A percentile compares a stretch with the other conserved stretches of the same genome.
phyloP scores from a whole-genome alignment of 1,140 invertebrate species.

The Heliconius eleuchia region DNA sequence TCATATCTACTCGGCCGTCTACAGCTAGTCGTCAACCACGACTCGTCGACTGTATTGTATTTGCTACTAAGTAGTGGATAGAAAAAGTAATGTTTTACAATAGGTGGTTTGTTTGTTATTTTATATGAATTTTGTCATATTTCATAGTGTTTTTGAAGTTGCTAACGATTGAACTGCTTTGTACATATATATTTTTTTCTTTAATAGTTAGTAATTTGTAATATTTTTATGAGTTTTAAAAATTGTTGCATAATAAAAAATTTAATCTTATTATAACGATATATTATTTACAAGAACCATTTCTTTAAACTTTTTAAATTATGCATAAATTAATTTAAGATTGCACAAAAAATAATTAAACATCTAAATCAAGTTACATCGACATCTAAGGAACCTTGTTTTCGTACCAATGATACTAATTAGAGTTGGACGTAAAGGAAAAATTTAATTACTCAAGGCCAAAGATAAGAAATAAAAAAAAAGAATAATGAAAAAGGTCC shows the following conservation, averaged over 20 bases:
- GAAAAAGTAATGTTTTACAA: neutral
- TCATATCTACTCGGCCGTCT: no score
- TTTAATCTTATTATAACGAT: no score
- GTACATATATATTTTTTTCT: neutral
- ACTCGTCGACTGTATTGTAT: no score
- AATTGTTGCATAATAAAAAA: no score
- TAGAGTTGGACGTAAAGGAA: slow-evolving; percentile 17
- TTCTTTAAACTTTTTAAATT: no score
- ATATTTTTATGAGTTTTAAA: no score
- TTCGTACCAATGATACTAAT: slow-evolving; percentile 12
- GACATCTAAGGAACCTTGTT: neutral
- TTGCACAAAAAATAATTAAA: neutral
- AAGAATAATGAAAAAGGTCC: slow-evolving; percentile 24
- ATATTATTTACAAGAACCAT: no score
- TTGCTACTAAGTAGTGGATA: neutral
- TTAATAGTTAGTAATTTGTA: no score
- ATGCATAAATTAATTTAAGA: neutral
- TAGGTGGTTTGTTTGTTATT: neutral
- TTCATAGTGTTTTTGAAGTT: neutral
- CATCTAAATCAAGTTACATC: neutral
- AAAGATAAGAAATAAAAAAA: slow-evolving; percentile 24
- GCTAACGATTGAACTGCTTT: neutral
- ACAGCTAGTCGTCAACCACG: no score
- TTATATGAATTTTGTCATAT: neutral
- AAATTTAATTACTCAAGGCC: slow-evolving; percentile 24